phyloP scores from a whole-genome alignment of 2,113 vertebrate species.

The Myrmecobius fasciatus region DNA sequence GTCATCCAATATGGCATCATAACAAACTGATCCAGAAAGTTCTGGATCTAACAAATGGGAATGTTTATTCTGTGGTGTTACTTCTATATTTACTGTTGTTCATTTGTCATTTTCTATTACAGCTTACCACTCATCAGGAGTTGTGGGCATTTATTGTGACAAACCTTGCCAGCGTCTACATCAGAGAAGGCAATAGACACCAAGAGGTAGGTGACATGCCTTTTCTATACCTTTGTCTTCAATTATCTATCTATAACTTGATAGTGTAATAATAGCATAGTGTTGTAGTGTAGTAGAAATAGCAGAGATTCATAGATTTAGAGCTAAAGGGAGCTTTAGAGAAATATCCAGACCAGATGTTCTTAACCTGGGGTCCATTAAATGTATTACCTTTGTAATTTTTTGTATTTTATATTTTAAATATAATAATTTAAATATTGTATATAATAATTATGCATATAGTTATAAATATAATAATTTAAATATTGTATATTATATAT shows the following conservation, averaged over 20 bases:
- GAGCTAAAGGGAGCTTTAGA: not conserved
- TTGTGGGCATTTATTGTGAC: slow-evolving; percentile 99
- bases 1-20: not conserved
- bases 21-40: not conserved
- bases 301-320: not conserved
- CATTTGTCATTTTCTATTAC: not conserved
- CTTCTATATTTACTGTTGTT: not conserved
- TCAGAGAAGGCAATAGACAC: slow-evolving; percentile 96
- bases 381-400: too few species aligned
- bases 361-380: not conserved
- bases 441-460: too few species aligned
- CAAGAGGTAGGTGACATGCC: slow-evolving; percentile 90
- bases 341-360: not conserved
- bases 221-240: slow-evolving; percentile 61
- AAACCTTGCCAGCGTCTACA: slow-evolving; percentile 98
- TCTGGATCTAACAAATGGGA: not conserved
- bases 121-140: slow-evolving; percentile 99
- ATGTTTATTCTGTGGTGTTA: not conserved
- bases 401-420: too few species aligned
- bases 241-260: not conserved
- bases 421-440: too few species aligned
- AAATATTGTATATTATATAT: too few species aligned
- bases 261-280: not conserved
- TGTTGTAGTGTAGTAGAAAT: not conserved
- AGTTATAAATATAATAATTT: too few species aligned